Evolutionary conservation across 1,140 invertebrate species (phyloP).

Genomic region (Adoxophyes honmai): DNA sequence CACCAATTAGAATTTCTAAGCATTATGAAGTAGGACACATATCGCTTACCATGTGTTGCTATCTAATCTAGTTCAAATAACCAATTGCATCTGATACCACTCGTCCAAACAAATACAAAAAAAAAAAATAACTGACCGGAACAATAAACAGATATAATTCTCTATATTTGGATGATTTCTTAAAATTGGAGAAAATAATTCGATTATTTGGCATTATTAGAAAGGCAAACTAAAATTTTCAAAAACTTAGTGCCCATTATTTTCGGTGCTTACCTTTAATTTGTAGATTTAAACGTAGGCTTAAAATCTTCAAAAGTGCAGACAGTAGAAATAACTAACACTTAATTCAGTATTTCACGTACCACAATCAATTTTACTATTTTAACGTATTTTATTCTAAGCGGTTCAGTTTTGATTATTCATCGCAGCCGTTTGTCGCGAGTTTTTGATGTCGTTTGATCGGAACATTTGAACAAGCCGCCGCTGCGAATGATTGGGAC

Average conservation of each 20-base stretch:
- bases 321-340: background rate
- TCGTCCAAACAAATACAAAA: background rate
- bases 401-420: background rate
- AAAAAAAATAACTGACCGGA: background rate
- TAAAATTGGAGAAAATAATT: too few relatives aligned
- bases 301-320: background rate
- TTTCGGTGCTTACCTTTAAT: background rate
- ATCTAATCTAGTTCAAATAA: conserved; percentile 47
- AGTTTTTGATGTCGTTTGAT: conserved; percentile 66
- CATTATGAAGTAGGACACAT: background rate
- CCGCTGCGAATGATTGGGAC: conserved; percentile 26
- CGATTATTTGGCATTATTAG: too few relatives aligned
- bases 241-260: too few relatives aligned
- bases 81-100: conserved; percentile 20
- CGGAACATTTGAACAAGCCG: conserved; percentile 61
- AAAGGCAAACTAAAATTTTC: too few relatives aligned
- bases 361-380: background rate
- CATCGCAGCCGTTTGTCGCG: conserved; percentile 40
- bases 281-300: background rate
- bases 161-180: too few relatives aligned
- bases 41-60: conserved; percentile 13
- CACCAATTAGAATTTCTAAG: too few relatives aligned
- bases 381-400: background rate
- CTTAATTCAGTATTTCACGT: background rate
- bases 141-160: too few relatives aligned